Evolutionary conservation across 2,113 vertebrate species (phyloP), one percentile per base, ranked within the genome.

Genomic region (Varanus komodoensis): DNA sequence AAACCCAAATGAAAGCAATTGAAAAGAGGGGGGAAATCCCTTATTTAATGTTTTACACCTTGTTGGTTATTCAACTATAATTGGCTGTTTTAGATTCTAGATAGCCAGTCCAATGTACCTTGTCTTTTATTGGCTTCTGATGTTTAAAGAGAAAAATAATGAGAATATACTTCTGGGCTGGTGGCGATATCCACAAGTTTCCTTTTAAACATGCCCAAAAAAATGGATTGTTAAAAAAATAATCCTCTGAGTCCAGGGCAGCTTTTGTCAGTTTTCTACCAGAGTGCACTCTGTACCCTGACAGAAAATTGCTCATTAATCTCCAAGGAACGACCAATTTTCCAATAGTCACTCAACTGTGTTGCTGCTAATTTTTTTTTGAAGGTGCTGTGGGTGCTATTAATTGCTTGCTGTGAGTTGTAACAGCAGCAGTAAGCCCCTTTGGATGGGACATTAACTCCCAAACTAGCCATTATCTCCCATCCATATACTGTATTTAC

Each of bases 281-380:
- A 88, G 90, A 91, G 52, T 32, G 86, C 86, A 89, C 91, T 90
- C 93, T 91, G 89, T 67, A 67, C 92, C 93, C 92, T 96, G 96
- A 95, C 91, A 94, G 96, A 92, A 95, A 94, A 96, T 92, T 93
- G 93, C 91, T 95, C 92, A 91, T 95, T 95, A 96, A 95, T 97
- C 94, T 95, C 95, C 69, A 77, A 57, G 74, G 94, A 96, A 92
- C 89, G 94, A 90, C 91, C 90, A 90, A 14, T 94, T 96, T 96
- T 93, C 96, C 92, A 87, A 78, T 23, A 94, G 83, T 90, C 92
- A 75, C 82, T 96, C 94, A 94, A 71, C 94, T 93, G 91, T 84
- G 78, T 77, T 86, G 50, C 85, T 87, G 90, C 89, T 87, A 82
- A 84, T 90, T 86, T 61, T 94, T 95, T 94, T 95, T 92, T 68